A percentile compares a stretch with the other conserved stretches of the same genome.
These are phyloP conservation scores for Phocoena phocoena DNA, from an alignment of 2,113 vertebrate genomes.

Conservation along the genomic window DNA sequence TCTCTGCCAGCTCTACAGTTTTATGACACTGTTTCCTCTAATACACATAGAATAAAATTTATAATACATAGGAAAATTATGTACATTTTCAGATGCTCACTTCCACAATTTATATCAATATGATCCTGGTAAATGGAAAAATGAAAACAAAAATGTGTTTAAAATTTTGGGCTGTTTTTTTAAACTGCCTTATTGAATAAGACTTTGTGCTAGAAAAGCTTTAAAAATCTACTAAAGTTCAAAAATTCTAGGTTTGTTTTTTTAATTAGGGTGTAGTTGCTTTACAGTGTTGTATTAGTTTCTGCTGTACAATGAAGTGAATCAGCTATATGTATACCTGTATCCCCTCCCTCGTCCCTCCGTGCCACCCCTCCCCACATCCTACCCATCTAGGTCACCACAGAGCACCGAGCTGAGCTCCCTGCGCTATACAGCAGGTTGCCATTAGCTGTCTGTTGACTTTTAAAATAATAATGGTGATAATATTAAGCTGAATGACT, in stretches of 20 bases:
- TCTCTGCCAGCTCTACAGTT: background rate
- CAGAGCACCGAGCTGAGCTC: too few relatives aligned
- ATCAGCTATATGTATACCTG: too few relatives aligned
- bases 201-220: background rate
- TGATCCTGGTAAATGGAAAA: background rate
- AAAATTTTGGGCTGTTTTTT: background rate
- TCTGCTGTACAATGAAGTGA: too few relatives aligned
- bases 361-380: too few relatives aligned
- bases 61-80: background rate
- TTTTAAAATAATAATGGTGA: background rate
- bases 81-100: background rate
- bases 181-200: background rate
- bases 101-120: background rate
- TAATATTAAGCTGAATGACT: background rate
- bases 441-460: too few relatives aligned
- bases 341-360: too few relatives aligned
- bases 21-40: background rate
- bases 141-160: background rate
- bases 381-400: too few relatives aligned
- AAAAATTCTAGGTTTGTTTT: background rate
- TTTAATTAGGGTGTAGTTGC: background rate
- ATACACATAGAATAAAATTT: background rate
- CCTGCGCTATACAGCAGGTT: too few relatives aligned
- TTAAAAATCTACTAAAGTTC: background rate
- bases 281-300: too few relatives aligned